Evolutionary conservation across 1,140 invertebrate genomes (phyloP), one percentile per base, ranked within the genome.

Genomic region (Cephus cinctus): DNA sequence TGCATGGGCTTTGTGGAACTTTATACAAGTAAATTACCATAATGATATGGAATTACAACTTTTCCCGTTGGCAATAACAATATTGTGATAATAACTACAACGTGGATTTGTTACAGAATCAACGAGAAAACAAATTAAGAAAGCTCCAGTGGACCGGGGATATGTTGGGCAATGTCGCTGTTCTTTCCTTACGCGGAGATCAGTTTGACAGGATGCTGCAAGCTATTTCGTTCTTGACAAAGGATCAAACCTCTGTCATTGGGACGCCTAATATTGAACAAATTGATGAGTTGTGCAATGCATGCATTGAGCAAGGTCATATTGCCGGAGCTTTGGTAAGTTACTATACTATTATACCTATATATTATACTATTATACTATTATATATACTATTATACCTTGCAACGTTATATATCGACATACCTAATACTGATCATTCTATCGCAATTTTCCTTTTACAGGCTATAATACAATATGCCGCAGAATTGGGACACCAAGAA

Each of bases 261-360:
- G 57, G 57, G 12, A 20, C 15, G 5, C 56, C 65, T 12, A n/a
- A 41, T 1, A 2, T 2, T 1, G 4, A 49, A 3, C 30, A 42
- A 41, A 6, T 69, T 4, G 12, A 50, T 4, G 36, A 62, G 30
- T 43, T 75, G 12, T 58, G 69, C 5, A 25, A 59, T 0, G 16
- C 19, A 5, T 71, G 52, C 23, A 35, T 75, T 21, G n/a, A 11
- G 5, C 19, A 50, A 23, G 23, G 50, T 14, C 43, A 63, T 20
- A n/a, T 16, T 2, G 5, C 30, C 14, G 36, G 39, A 21, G 59
- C 56, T 43, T 16, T 75, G 9, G 73, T 76, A 49, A 59, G 55
- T 58, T 50, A 52, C 36, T 43, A 9, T 18, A 20, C 45, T 48
- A 27, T 18, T 22, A 8, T 42, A 11, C 23, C 25, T 4, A 42